These are phyloP conservation scores for Cynaeus angustus DNA, from an alignment of 2,888 invertebrate species.

Conservation along the genomic window DNA sequence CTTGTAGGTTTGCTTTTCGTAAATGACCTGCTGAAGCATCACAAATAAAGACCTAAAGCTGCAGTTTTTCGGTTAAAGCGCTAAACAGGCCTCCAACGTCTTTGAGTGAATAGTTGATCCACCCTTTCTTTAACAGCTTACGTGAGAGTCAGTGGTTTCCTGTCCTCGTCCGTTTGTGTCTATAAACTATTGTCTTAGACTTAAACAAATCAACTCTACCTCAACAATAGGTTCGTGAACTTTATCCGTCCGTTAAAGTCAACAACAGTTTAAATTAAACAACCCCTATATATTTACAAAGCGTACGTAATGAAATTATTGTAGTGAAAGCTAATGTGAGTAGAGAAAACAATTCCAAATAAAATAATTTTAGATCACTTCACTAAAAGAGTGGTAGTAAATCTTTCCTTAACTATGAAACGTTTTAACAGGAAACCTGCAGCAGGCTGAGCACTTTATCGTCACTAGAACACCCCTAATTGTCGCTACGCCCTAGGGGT, in stretches of 20 bases:
- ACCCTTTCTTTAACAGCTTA: conserved; percentile 19
- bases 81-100: too few species aligned
- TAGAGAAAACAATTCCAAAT: neutral
- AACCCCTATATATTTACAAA: conserved; percentile 1
- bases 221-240: conserved; percentile 10
- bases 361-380: conserved; percentile 6
- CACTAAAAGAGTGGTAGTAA: conserved; percentile 6
- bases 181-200: conserved; percentile 25
- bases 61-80: too few species aligned
- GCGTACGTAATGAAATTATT: neutral
- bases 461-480: conserved; percentile 28
- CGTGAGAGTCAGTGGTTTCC: conserved; percentile 13
- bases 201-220: conserved; percentile 28
- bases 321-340: neutral
- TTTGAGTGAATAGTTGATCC: conserved; percentile 24
- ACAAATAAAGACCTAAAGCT: too few species aligned
- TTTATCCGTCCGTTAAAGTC: neutral
- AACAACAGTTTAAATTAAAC: conserved; percentile 6
- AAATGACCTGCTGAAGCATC: too few species aligned
- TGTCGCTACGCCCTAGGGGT: conserved; percentile 22
- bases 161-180: conserved; percentile 4
- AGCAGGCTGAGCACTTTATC: conserved; percentile 19
- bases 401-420: conserved; percentile 10
- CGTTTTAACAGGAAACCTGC: conserved; percentile 15
- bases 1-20: too few species aligned